Percentiles rank a stretch among this genome's conserved stretches.
Conservation (phyloP, 1,140 invertebrate genomes). For the Mactra quadrangularis region DNA sequence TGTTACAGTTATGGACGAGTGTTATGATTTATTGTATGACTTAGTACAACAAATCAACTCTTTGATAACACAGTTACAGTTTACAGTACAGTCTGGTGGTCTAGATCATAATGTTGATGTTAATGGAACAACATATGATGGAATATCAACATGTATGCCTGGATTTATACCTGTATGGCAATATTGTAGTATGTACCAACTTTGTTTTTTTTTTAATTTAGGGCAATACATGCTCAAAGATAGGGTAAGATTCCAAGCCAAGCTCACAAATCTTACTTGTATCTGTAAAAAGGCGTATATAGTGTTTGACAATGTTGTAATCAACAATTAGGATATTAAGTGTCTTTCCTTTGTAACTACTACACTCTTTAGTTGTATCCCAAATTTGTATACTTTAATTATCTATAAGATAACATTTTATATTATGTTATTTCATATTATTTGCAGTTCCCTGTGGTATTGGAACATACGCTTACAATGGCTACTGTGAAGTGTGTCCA, state of each 20-base stretch:
- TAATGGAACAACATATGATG: background rate
- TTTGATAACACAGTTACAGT: background rate
- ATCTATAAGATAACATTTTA: too few species aligned
- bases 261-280: background rate
- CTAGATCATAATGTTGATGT: slow-evolving; percentile 10
- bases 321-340: background rate
- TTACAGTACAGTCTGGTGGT: background rate
- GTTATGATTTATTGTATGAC: background rate
- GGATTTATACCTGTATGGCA: slow-evolving; percentile 18
- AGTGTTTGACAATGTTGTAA: background rate
- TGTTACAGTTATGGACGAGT: slow-evolving; percentile 10
- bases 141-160: background rate
- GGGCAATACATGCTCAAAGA: background rate
- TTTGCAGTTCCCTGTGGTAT: slow-evolving; percentile 6
- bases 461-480: background rate
- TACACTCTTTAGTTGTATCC: too few species aligned
- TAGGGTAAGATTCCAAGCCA: background rate
- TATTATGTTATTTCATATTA: too few species aligned
- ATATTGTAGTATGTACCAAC: slow-evolving; percentile 13
- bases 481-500: slow-evolving; percentile 14
- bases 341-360: background rate
- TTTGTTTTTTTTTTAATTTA: background rate
- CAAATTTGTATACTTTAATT: background rate
- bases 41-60: background rate
- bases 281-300: background rate